phyloP scores from a whole-genome alignment of 2,888 invertebrate species.

The Criorhina ranunculi region DNA sequence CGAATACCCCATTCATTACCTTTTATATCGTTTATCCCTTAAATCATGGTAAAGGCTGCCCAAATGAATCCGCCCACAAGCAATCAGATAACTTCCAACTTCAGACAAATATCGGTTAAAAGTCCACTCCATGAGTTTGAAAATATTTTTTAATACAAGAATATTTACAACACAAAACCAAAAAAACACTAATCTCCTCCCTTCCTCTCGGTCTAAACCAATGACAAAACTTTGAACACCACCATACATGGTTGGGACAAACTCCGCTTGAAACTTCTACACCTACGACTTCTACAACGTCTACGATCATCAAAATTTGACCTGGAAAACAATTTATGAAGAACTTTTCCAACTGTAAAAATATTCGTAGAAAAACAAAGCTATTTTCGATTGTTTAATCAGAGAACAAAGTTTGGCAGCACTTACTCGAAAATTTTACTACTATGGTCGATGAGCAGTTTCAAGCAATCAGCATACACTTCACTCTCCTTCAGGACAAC shows the following conservation, averaged over 20 bases:
- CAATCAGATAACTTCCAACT: too few relatives aligned
- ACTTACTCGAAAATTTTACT: conserved; percentile 83
- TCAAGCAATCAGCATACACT: conserved; percentile 81
- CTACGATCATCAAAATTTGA: conserved; percentile 35
- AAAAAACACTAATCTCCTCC: conserved; percentile 1
- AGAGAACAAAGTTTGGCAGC: conserved; percentile 14
- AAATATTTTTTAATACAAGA: conserved; percentile 30
- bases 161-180: conserved; percentile 28
- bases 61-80: too few relatives aligned
- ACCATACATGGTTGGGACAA: conserved; percentile 60
- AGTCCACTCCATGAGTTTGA: neutral
- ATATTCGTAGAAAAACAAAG: conserved; percentile 28
- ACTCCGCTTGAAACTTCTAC: conserved; percentile 53
- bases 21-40: too few relatives aligned
- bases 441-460: conserved; percentile 83
- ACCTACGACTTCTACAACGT: conserved; percentile 16
- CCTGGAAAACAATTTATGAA: conserved; percentile 58
- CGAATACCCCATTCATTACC: too few relatives aligned
- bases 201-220: conserved; percentile 7
- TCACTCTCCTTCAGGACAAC: conserved; percentile 81
- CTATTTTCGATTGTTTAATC: conserved; percentile 14
- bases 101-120: neutral
- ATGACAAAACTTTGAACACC: conserved; percentile 59
- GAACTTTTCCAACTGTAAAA: conserved; percentile 55
- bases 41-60: too few relatives aligned